These are phyloP conservation scores for Drosophila mimetica DNA, from an alignment of 2,888 invertebrate species.

Conservation along the genomic window DNA sequence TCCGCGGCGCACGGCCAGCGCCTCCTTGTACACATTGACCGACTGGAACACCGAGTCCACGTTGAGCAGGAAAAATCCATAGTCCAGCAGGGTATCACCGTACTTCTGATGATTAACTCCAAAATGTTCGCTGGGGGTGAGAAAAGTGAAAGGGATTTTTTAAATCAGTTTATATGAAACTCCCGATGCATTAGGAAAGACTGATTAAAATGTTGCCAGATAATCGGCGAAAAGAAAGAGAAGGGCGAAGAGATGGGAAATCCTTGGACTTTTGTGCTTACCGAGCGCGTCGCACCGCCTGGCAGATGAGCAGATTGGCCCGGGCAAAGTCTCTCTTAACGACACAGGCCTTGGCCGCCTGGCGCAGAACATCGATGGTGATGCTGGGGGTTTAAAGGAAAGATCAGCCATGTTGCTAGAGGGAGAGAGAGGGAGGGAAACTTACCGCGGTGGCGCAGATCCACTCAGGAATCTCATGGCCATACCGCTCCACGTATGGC, in stretches of 20 bases:
- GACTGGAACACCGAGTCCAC: constrained; percentile 93
- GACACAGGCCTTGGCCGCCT: constrained; percentile 95
- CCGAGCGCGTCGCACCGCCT: constrained; percentile 88
- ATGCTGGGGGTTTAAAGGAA: constrained; percentile 84
- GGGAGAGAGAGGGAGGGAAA: neutral
- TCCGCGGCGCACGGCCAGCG: constrained; percentile 89
- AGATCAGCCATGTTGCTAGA: constrained; percentile 9
- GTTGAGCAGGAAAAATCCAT: constrained; percentile 95
- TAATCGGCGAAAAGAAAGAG: neutral
- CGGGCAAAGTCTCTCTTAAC: constrained; percentile 93
- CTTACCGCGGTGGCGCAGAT: constrained; percentile 87
- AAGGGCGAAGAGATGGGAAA: neutral
- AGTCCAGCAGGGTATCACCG: constrained; percentile 93
- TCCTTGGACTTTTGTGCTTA: constrained; percentile 51
- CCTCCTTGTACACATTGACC: constrained; percentile 93
- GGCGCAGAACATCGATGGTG: constrained; percentile 92
- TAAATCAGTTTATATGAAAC: too few relatives aligned
- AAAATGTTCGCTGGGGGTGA: constrained; percentile 83
- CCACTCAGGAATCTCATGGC: constrained; percentile 89
- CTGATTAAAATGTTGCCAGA: too few relatives aligned
- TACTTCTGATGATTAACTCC: constrained; percentile 91
- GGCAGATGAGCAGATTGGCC: constrained; percentile 92
- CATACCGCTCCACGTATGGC: constrained; percentile 90
- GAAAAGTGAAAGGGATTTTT: neutral
- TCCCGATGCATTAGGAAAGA: too few relatives aligned